Percentiles rank a stretch among this genome's conserved stretches.
Conservation (phyloP, 2,888 invertebrate species). For the Cabera pusaria region DNA sequence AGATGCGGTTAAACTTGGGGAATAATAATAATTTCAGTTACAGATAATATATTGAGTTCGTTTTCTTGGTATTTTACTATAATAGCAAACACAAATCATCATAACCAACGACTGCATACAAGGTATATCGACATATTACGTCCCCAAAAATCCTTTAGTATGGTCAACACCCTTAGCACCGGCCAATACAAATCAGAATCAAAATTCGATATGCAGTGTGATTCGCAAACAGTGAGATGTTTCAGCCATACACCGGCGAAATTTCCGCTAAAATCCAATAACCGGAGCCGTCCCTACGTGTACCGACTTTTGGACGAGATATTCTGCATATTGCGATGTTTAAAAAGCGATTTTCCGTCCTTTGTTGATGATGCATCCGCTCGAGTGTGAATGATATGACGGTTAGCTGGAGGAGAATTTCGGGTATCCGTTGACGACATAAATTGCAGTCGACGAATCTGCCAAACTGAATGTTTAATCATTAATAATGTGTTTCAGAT, state of each 20-base stretch:
- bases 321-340: conserved; percentile 33
- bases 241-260: conserved; percentile 52
- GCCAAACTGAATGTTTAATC: too few relatives aligned
- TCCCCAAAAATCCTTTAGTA: conserved; percentile 21
- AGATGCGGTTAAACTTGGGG: too few relatives aligned
- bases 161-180: conserved; percentile 21
- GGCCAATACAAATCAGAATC: conserved; percentile 66
- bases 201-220: conserved; percentile 70
- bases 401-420: conserved; percentile 9
- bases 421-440: conserved; percentile 2
- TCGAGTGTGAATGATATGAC: conserved; percentile 18
- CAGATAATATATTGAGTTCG: too few relatives aligned
- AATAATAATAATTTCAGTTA: too few relatives aligned
- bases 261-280: conserved; percentile 79
- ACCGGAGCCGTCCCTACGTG: conserved; percentile 42
- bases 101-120: too few relatives aligned
- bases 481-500: too few relatives aligned
- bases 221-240: conserved; percentile 61
- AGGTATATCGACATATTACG: too few relatives aligned
- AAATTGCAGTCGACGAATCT: too few relatives aligned
- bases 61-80: too few relatives aligned
- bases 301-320: conserved; percentile 37
- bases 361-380: conserved; percentile 27
- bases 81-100: too few relatives aligned
- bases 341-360: conserved; percentile 30